A percentile compares a stretch with the other conserved stretches of the same genome.
Evolutionary conservation across 2,888 invertebrate species (phyloP).

Genomic region (Cephalotes varians): DNA sequence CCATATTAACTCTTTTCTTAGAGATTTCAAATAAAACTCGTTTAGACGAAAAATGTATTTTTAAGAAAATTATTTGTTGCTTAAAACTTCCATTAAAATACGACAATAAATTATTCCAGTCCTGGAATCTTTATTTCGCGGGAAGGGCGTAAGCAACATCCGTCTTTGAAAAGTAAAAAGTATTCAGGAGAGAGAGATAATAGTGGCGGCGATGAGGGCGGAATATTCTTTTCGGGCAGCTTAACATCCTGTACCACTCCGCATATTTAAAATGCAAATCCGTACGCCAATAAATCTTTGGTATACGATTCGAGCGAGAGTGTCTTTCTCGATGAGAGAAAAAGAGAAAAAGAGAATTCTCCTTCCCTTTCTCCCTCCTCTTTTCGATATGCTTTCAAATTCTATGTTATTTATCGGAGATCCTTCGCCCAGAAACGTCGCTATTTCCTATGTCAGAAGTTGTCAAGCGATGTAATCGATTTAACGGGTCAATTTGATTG

Average conservation of each 20-base stretch:
- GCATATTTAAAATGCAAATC: conserved; percentile 83
- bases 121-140: background rate
- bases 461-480: conserved; percentile 31
- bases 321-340: conserved; percentile 24
- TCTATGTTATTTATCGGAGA: conserved; percentile 24
- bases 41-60: background rate
- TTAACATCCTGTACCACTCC: conserved; percentile 71
- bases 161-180: conserved; percentile 7
- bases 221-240: conserved; percentile 70
- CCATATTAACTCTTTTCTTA: background rate
- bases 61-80: background rate
- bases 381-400: conserved; percentile 46
- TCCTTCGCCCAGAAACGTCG: conserved; percentile 8
- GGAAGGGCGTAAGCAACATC: conserved; percentile 3
- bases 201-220: conserved; percentile 51
- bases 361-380: conserved; percentile 33
- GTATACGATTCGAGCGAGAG: conserved; percentile 68
- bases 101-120: conserved; percentile 37
- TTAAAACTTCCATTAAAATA: background rate
- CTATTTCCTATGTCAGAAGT: conserved; percentile 37
- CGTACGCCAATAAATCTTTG: conserved; percentile 80
- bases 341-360: conserved; percentile 47
- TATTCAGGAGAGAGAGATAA: conserved; percentile 54
- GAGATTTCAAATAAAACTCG: background rate
- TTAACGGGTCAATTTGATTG: conserved; percentile 22